Evolutionary conservation across 1,140 invertebrate species (phyloP), one percentile per base, ranked within the genome.

Genomic region (Episyrphus balteatus): DNA sequence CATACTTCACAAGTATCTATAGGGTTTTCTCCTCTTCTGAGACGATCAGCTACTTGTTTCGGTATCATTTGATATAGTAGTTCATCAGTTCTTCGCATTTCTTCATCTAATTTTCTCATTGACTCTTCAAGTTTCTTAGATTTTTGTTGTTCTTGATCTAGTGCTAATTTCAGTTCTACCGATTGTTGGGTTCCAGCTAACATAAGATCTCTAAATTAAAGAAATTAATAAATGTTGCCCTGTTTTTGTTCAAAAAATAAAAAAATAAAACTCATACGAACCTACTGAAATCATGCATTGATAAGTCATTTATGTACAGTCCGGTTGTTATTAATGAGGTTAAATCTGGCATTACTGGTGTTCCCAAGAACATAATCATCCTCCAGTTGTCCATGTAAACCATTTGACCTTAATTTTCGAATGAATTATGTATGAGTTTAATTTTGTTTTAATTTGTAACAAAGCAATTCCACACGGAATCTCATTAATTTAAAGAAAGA

Each of bases 11-110:
- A 97, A 19, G 93, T 97, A 54, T 92, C 88, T 37, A 96, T 89
- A 0, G 92, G 86, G 60, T 88, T 91, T 69, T 94, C 91, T 19
- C 95, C 94, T 45, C 84, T 85, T 49, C 93, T 72, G 15, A 98
- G 72, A 48, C 92, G 75, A 70, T 97, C 92, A 0, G 93, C 92
- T 1, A 96, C 92, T 67, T 91, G 86, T 70, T 95, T 96, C 7
- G 94, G 95, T 74, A 98, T 96, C 93, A 98, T 97, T 72, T 98
- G 94, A 69, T 98, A 98, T 0, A 98, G 70, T 1, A 98, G 71
- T 52, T 95, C 90, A 61, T 98, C 93, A 0, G 94, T 98, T 47
- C 91, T 75, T 57, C 85, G 84, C 91, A 96, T 97, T 68, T 98
- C 93, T 49, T 89, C 84, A 61, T 98, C 92, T 52, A 98, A 66